These are phyloP conservation scores for Muschampia plurimacula DNA, from an alignment of 2,888 invertebrate species.

Conservation along the genomic window DNA sequence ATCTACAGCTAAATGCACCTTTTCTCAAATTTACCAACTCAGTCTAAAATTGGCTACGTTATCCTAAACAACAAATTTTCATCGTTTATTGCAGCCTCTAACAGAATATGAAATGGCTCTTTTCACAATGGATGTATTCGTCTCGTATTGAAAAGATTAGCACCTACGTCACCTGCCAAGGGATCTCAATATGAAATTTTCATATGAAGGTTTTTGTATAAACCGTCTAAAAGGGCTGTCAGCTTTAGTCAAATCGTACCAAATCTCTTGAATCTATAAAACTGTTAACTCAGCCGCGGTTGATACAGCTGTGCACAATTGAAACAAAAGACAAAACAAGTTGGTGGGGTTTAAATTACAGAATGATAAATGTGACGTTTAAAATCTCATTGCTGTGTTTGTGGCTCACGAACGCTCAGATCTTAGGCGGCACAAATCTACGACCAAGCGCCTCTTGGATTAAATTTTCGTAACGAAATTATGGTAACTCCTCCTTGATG, in stretches of 20 bases:
- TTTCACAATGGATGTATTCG: constrained; percentile 13
- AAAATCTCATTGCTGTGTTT: constrained; percentile 51
- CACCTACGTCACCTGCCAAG: constrained; percentile 33
- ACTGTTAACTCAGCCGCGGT: neutral
- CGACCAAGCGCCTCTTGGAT: constrained; percentile 58
- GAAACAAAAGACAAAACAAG: constrained; percentile 41
- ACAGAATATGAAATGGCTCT: constrained; percentile 6
- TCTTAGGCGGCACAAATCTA: constrained; percentile 59
- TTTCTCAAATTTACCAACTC: neutral
- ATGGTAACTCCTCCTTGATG: constrained; percentile 56
- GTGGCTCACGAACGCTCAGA: constrained; percentile 41
- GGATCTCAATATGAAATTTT: constrained; percentile 12
- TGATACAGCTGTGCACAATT: constrained; percentile 31
- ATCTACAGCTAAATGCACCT: neutral
- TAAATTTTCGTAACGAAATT: constrained; percentile 75
- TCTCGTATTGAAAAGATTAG: constrained; percentile 26
- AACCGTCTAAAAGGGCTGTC: constrained; percentile 8
- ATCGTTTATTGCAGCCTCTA: neutral
- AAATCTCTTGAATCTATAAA: constrained; percentile 16
- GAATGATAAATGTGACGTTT: constrained; percentile 56
- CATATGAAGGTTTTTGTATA: constrained; percentile 8
- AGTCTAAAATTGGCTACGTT: neutral
- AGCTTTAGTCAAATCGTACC: constrained; percentile 8
- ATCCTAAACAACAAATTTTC: neutral
- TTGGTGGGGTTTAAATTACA: constrained; percentile 46